Evolutionary conservation across 2,113 vertebrate species (phyloP).

Genomic region (Prionailurus bengalensis): DNA sequence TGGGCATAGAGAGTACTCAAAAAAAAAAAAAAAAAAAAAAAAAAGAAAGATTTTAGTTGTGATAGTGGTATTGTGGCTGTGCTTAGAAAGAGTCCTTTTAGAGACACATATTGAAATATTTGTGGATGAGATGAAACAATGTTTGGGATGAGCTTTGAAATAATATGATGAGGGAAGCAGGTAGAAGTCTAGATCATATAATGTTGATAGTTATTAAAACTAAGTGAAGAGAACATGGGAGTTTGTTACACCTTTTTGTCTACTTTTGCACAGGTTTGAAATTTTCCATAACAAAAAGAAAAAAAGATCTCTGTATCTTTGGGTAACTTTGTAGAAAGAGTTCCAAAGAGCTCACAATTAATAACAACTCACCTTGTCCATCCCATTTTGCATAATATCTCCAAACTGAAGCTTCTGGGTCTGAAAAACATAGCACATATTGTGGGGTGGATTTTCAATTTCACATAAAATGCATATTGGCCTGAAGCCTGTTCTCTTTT

Average conservation of each 20-base stretch:
- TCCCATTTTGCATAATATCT: background rate
- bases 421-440: slow-evolving; percentile 30
- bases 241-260: background rate
- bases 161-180: background rate
- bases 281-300: background rate
- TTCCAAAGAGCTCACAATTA: background rate
- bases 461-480: slow-evolving; percentile 34
- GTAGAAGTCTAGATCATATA: background rate
- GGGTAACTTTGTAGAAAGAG: background rate
- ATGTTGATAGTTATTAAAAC: background rate
- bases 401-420: background rate
- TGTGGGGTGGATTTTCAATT: slow-evolving; percentile 56
- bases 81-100: background rate
- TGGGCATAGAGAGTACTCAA: background rate
- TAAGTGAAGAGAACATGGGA: background rate
- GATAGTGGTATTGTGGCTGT: background rate
- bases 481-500: slow-evolving; percentile 20
- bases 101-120: background rate
- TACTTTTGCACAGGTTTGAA: background rate
- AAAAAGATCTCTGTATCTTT: background rate
- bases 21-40: background rate
- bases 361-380: background rate
- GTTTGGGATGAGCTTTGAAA: slow-evolving; percentile 14
- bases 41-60: background rate
- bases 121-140: slow-evolving; percentile 27